Percentiles rank a stretch among this genome's conserved stretches.
Evolutionary conservation across 1,140 invertebrate species (phyloP).

Genomic region (Papilio aristodemus): DNA sequence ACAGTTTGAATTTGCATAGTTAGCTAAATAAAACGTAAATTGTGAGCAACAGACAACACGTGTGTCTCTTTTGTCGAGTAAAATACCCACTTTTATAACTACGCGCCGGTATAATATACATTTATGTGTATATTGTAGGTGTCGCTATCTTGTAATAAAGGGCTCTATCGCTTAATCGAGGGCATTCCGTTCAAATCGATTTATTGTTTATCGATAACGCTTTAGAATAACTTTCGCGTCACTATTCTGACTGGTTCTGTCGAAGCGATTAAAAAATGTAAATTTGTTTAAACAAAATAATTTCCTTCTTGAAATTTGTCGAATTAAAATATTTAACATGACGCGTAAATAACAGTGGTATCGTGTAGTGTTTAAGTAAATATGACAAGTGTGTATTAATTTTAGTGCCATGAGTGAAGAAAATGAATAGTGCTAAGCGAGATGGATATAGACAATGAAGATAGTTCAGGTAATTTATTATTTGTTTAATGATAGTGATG

Average conservation of each 20-base stretch:
- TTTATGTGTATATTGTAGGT: background rate
- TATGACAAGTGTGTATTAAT: slow-evolving; percentile 9
- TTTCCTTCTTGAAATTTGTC: background rate
- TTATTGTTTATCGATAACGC: slow-evolving; percentile 26
- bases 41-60: background rate
- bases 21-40: background rate
- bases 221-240: background rate
- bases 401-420: slow-evolving; percentile 22
- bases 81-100: too few species aligned
- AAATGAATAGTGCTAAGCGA: slow-evolving; percentile 26
- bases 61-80: background rate
- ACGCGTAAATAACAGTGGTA: background rate
- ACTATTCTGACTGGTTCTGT: slow-evolving; percentile 2
- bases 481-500: slow-evolving; percentile 14
- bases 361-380: slow-evolving; percentile 20
- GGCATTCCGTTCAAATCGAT: background rate
- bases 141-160: slow-evolving; percentile 1
- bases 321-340: background rate
- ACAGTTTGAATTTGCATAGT: slow-evolving; percentile 13
- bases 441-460: slow-evolving; percentile 30
- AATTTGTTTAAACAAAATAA: slow-evolving; percentile 20
- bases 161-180: background rate
- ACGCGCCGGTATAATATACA: background rate
- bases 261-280: slow-evolving; percentile 23
- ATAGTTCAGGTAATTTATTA: slow-evolving; percentile 27